Evolutionary conservation across 2,888 invertebrate species (phyloP).

Genomic region (Tetragnatha montana): DNA sequence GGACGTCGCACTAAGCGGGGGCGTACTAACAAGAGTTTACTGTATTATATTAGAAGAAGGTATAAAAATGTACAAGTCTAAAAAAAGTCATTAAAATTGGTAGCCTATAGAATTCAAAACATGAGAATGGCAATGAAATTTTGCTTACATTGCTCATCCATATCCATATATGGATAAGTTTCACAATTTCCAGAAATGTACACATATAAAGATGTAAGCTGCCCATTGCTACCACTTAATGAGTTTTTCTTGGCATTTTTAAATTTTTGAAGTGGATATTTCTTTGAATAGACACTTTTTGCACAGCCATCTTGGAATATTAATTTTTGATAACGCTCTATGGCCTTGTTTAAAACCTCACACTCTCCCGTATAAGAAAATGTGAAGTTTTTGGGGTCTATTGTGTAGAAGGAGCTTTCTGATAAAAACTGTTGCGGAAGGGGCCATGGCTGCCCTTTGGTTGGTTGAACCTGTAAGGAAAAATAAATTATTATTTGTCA

Average conservation of each 20-base stretch:
- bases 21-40: no score
- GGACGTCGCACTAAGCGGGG: no score
- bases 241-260: not conserved
- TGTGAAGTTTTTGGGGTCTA: constrained; percentile 75
- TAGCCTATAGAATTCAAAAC: not conserved
- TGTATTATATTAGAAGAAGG: not conserved
- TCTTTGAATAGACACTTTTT: constrained; percentile 9
- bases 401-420: constrained; percentile 76
- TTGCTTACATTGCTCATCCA: constrained; percentile 86
- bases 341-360: constrained; percentile 79
- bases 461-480: constrained; percentile 42
- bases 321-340: constrained; percentile 75
- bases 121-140: not conserved
- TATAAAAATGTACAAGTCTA: not conserved
- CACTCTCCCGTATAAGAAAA: constrained; percentile 75
- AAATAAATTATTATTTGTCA: not conserved
- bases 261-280: not conserved
- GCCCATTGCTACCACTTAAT: constrained; percentile 9
- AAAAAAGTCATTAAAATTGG: not conserved
- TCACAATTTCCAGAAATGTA: constrained; percentile 81
- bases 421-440: constrained; percentile 79
- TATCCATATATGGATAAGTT: constrained; percentile 81
- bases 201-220: constrained; percentile 59
- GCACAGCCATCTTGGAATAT: constrained; percentile 68
- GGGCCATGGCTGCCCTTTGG: constrained; percentile 79